Conservation (phyloP, 2,888 invertebrate genomes). For the Hemaris fuciformis region DNA sequence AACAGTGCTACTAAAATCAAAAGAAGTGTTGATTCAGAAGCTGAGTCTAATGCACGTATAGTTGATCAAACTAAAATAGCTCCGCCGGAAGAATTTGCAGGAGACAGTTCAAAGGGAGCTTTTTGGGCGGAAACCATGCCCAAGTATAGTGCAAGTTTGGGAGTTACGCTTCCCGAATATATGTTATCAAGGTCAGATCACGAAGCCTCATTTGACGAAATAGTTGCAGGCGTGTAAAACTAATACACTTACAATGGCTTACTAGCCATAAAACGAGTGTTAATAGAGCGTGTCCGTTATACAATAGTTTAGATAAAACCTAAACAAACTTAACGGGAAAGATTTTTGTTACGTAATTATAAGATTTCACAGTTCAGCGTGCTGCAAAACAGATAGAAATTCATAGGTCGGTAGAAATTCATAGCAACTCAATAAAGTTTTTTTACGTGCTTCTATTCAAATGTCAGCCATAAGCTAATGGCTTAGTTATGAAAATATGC, state of each 20-base stretch:
- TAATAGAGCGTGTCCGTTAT: slow-evolving; percentile 75
- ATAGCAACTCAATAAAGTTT: slow-evolving; percentile 18
- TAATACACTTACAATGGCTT: slow-evolving; percentile 36
- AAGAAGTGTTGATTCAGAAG: slow-evolving; percentile 59
- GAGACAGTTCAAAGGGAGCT: slow-evolving; percentile 81
- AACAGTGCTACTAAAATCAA: slow-evolving; percentile 54
- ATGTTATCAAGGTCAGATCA: slow-evolving; percentile 86
- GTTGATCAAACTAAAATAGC: slow-evolving; percentile 65
- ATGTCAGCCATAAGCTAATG: slow-evolving; percentile 18
- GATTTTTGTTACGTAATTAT: slow-evolving; percentile 65
- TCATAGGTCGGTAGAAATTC: background rate
- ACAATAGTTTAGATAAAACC: slow-evolving; percentile 61
- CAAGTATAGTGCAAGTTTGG: slow-evolving; percentile 83
- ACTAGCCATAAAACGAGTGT: slow-evolving; percentile 62
- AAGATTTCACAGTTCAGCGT: slow-evolving; percentile 63
- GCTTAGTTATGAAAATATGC: slow-evolving; percentile 8
- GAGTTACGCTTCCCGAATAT: slow-evolving; percentile 84
- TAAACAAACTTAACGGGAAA: slow-evolving; percentile 56
- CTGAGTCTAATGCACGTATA: slow-evolving; percentile 54
- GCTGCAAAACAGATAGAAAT: slow-evolving; percentile 27
- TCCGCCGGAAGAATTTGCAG: slow-evolving; percentile 76
- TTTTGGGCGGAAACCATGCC: slow-evolving; percentile 86
- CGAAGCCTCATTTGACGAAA: slow-evolving; percentile 85
- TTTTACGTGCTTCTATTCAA: background rate
- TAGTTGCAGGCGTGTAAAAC: slow-evolving; percentile 69